Base-by-base conservation (phyloP, 2,888 invertebrate species). In the Adela reaumurella region DNA sequence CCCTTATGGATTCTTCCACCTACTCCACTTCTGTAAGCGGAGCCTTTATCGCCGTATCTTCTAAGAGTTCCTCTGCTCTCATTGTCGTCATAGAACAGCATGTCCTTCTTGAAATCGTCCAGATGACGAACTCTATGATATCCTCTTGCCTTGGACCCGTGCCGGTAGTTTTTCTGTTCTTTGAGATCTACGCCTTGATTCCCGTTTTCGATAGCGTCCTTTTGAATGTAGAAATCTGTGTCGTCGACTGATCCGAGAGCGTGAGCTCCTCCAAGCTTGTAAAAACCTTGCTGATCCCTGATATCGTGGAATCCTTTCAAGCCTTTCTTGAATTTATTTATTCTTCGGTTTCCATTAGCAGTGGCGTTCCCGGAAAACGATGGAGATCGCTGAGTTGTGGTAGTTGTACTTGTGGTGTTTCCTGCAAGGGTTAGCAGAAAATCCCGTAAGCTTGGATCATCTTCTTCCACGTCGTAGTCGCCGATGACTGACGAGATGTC, bases 81-180 rank as follows among this genome's bases (percentile, higher is more conserved):
- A 50, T 77, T 73, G 48, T 82, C 81, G 59, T 82, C 83, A 56
- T 81, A 83, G 63, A 83, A 82, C 50, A 78, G 67, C 58, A 82
- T 81, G 49, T 83, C 80, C 58, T 83, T 83, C 55, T 83, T 80
- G 58, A 81, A 84, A 59, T 84, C 84, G 55, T 85, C 83, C 62
- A 81, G 83, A 58, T 83, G 83, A 51, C 82, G 80, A 1, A 83
- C 74, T 54, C 73, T 76, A 56, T 83, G 82, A 59, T 77, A 83
- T 2, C 84, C 83, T 55, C 74, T 72, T 0, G 82, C 81, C 59
- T 83, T 83, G 17, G 76, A 76, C 0, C 83, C 83, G 58, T 81
- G 83, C 55, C 67, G 74, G 56, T 81, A 83, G 43, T 73, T 81
- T 19, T 70, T 71, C 43, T 73, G 73, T 56, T 74, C 70, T 19